These are phyloP conservation scores for Streptopelia turtur DNA, from an alignment of 2,797 vertebrate species.

Conservation along the genomic window DNA sequence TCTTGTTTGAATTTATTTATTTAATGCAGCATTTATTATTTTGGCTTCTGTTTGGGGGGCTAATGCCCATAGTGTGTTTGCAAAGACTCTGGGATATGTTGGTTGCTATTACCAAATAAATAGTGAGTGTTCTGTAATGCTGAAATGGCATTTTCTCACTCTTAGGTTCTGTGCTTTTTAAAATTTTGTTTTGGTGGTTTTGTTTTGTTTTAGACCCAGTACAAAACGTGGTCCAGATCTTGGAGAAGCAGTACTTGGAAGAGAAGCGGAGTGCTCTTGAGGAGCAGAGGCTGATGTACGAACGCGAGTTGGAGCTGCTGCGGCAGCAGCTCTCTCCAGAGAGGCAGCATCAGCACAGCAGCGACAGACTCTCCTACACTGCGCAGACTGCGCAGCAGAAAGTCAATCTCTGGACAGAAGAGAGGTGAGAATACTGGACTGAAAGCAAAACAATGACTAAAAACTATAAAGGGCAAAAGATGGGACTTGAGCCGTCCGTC, in stretches of 20 bases:
- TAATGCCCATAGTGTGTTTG: not conserved
- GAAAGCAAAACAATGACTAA: not conserved
- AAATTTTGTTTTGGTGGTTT: fast-evolving
- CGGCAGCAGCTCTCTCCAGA: conserved; percentile 95
- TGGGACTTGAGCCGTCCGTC: not conserved
- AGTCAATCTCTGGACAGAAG: conserved; percentile 93
- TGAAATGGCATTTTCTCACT: not conserved
- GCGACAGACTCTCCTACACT: conserved; percentile 85
- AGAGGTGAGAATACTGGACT: conserved; percentile 83
- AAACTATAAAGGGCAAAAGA: not conserved
- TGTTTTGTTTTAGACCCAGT: conserved; percentile 85
- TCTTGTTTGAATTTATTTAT: not conserved
- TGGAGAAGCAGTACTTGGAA: conserved; percentile 97
- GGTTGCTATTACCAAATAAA: not conserved
- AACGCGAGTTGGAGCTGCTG: conserved; percentile 92
- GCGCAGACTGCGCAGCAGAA: conserved; percentile 86
- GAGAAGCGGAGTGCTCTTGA: conserved; percentile 94
- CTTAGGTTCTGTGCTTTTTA: not conserved
- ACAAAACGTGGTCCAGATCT: conserved; percentile 93
- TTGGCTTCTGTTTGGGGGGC: not conserved
- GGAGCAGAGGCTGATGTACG: conserved; percentile 95
- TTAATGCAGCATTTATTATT: not conserved
- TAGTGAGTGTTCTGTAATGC: not conserved
- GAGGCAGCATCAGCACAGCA: conserved; percentile 85
- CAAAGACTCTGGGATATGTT: not conserved